These are phyloP conservation scores for Lasioglossum zephyrum DNA, from an alignment of 2,888 invertebrate genomes.

Conservation along the genomic window DNA sequence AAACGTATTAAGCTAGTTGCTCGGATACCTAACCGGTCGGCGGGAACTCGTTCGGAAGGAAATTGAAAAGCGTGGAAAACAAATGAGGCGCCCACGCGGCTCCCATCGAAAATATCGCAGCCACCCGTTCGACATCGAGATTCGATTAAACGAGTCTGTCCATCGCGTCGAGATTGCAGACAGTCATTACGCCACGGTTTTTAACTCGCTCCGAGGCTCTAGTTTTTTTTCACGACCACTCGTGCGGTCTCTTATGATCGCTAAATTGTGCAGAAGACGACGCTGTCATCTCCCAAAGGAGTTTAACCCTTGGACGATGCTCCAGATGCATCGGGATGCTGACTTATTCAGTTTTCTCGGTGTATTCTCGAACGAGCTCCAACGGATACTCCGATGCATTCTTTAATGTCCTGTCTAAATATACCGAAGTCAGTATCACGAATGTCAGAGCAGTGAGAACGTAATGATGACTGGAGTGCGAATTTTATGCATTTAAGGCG, in stretches of 20 bases:
- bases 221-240: neutral
- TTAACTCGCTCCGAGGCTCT: neutral
- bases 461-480: neutral
- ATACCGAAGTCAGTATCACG: neutral
- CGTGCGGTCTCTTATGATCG: neutral
- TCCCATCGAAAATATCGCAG: constrained; percentile 9
- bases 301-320: neutral
- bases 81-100: constrained; percentile 15
- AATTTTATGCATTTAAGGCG: neutral
- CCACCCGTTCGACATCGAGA: neutral
- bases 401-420: neutral
- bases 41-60: constrained; percentile 23
- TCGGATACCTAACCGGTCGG: constrained; percentile 5
- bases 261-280: constrained; percentile 1
- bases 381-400: neutral
- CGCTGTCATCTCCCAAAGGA: neutral
- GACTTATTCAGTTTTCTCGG: neutral
- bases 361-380: neutral
- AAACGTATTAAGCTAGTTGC: constrained; percentile 30
- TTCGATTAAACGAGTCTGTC: constrained; percentile 30
- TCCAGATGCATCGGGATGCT: neutral
- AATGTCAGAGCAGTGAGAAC: neutral
- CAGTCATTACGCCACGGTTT: neutral
- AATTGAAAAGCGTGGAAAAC: constrained; percentile 32
- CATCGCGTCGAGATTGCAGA: neutral